Percentiles rank a stretch among this genome's conserved stretches.
These are phyloP conservation scores for Zophobas atratus DNA, from an alignment of 1,140 invertebrate genomes.

Conservation along the genomic window DNA sequence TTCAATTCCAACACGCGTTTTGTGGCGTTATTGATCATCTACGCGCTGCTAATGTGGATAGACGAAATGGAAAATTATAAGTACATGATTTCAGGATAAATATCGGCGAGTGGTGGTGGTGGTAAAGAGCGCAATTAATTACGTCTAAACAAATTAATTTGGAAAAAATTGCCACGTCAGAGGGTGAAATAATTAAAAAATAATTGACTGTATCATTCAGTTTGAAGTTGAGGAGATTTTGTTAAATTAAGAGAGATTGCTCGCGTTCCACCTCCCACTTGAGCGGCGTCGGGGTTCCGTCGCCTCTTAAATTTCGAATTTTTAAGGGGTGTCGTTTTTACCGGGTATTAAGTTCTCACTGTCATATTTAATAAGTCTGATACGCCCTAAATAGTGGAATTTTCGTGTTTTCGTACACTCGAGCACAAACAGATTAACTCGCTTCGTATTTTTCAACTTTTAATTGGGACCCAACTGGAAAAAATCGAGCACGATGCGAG, in stretches of 20 bases:
- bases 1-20: constrained; percentile 13
- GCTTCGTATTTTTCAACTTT: constrained; percentile 25
- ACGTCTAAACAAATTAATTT: constrained; percentile 20
- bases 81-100: not conserved
- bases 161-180: constrained; percentile 10
- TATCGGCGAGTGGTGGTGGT: not conserved
- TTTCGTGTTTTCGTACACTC: not conserved
- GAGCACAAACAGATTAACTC: constrained; percentile 25
- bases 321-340: constrained; percentile 36
- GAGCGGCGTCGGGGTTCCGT: not conserved
- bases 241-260: constrained; percentile 27
- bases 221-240: constrained; percentile 27
- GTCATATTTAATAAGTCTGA: constrained; percentile 39
- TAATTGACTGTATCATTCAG: constrained; percentile 41
- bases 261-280: constrained; percentile 17
- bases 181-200: constrained; percentile 32
- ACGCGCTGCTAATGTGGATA: constrained; percentile 9
- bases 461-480: constrained; percentile 16
- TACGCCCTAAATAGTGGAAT: constrained; percentile 25
- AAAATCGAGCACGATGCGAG: constrained; percentile 12
- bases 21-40: constrained; percentile 30
- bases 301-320: constrained; percentile 24
- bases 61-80: not conserved
- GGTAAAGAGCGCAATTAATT: constrained; percentile 30
- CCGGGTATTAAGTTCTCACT: constrained; percentile 33